Conservation (phyloP, 2,797 vertebrate species). For the Rhadinocentrus ornatus region DNA sequence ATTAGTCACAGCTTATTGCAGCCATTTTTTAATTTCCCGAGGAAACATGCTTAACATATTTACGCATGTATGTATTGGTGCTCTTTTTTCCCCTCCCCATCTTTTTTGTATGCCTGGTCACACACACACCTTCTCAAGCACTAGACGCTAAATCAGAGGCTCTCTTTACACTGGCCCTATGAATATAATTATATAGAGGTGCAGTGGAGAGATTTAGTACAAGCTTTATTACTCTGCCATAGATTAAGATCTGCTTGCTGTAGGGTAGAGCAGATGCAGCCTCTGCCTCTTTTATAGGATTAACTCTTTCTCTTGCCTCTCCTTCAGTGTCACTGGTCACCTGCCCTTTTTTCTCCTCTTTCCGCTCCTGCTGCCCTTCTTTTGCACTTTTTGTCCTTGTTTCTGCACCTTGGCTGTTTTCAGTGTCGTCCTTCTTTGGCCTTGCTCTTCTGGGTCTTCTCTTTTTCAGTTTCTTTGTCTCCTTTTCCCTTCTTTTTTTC, state of each 20-base stretch:
- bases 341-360: slow-evolving; percentile 22
- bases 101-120: slow-evolving; percentile 41
- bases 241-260: slow-evolving; percentile 80
- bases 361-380: slow-evolving; percentile 17
- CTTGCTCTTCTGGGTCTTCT: slow-evolving; percentile 61
- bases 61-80: slow-evolving; percentile 12
- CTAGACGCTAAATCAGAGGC: slow-evolving; percentile 58
- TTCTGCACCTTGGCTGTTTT: slow-evolving; percentile 54
- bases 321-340: slow-evolving; percentile 43
- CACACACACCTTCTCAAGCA: slow-evolving; percentile 21
- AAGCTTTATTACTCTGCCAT: slow-evolving; percentile 73
- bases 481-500: background rate
- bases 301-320: slow-evolving; percentile 38
- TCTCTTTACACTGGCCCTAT: slow-evolving; percentile 72
- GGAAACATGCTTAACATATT: slow-evolving; percentile 34
- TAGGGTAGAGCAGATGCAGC: slow-evolving; percentile 75
- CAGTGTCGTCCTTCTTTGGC: slow-evolving; percentile 69
- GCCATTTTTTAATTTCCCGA: slow-evolving; percentile 26
- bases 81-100: background rate
- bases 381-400: slow-evolving; percentile 62
- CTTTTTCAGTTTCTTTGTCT: slow-evolving; percentile 30
- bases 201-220: slow-evolving; percentile 74
- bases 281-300: slow-evolving; percentile 59
- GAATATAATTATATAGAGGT: slow-evolving; percentile 79
- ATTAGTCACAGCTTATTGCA: slow-evolving; percentile 26